Percentiles rank a stretch among this genome's conserved stretches.
Evolutionary conservation across 2,113 vertebrate species (phyloP).

Genomic region (Isurus oxyrinchus): DNA sequence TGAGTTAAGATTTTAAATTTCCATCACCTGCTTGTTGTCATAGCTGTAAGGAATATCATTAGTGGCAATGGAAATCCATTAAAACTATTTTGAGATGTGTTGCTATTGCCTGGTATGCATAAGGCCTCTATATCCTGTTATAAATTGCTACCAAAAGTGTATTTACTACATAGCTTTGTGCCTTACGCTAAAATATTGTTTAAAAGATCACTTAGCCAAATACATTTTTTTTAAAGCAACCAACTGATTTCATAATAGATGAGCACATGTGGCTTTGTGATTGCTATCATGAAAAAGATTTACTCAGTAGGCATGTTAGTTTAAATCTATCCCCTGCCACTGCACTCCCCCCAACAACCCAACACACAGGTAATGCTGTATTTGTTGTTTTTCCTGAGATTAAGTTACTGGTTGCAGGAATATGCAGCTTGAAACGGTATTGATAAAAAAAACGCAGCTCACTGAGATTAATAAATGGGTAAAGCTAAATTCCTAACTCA

Average conservation of each 20-base stretch:
- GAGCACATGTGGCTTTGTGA: slow-evolving; percentile 9
- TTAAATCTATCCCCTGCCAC: background rate
- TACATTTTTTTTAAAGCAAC: background rate
- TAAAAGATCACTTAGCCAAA: background rate
- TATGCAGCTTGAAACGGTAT: background rate
- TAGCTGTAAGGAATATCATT: background rate
- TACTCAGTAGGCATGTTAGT: background rate
- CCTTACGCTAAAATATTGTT: background rate
- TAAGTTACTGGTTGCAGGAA: background rate
- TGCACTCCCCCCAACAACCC: background rate
- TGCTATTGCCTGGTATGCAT: background rate
- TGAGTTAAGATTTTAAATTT: slow-evolving; percentile 14
- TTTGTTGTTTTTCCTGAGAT: slow-evolving; percentile 9
- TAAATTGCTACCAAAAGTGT: background rate
- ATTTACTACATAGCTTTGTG: background rate
- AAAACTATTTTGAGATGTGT: background rate
- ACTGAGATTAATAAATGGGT: background rate
- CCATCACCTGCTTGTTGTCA: slow-evolving; percentile 24
- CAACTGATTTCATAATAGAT: background rate
- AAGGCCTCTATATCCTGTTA: background rate
- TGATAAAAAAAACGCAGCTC: background rate
- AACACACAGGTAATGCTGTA: background rate
- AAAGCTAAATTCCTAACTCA: background rate
- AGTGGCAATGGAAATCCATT: background rate
- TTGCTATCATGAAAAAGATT: slow-evolving; percentile 3